Evolutionary conservation across 2,797 vertebrate species (phyloP).

Genomic region (Poeciliopsis turneri): DNA sequence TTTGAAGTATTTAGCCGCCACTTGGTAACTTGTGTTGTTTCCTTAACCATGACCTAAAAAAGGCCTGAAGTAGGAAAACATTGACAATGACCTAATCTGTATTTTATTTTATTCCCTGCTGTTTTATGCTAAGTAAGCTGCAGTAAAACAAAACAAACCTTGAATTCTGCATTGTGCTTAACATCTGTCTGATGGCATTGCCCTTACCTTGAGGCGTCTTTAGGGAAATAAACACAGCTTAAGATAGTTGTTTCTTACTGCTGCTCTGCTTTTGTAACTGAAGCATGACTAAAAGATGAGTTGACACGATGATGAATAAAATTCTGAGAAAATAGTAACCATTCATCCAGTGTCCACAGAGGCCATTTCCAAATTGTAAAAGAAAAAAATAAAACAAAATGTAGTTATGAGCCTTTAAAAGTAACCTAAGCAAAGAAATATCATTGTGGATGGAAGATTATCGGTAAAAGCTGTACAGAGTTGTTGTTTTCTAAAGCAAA

Average conservation of each 20-base stretch:
- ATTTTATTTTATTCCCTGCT: neutral
- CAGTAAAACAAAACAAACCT: neutral
- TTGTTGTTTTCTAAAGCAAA: slow-evolving; percentile 1
- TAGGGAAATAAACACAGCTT: slow-evolving; percentile 22
- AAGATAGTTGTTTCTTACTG: slow-evolving; percentile 2
- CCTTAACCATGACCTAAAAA: neutral
- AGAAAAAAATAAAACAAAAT: neutral
- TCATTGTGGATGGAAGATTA: neutral
- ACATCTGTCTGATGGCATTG: slow-evolving; percentile 26
- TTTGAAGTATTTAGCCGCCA: neutral
- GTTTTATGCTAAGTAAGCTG: neutral
- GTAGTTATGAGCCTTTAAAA: neutral
- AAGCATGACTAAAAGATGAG: slow-evolving; percentile 17
- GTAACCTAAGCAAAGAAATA: neutral
- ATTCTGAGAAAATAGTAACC: slow-evolving; percentile 8
- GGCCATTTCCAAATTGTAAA: neutral
- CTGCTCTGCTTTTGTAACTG: neutral
- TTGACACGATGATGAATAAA: slow-evolving; percentile 35
- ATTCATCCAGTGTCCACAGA: neutral
- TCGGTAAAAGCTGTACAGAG: slow-evolving; percentile 6
- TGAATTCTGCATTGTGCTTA: neutral
- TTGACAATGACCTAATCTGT: neutral
- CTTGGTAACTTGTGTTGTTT: neutral
- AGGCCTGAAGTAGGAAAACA: neutral
- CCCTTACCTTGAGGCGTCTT: slow-evolving; percentile 11